Evolutionary conservation across 1,140 invertebrate species (phyloP), one percentile per base, ranked within the genome.

Genomic region (Polypedilum vanderplanki): DNA sequence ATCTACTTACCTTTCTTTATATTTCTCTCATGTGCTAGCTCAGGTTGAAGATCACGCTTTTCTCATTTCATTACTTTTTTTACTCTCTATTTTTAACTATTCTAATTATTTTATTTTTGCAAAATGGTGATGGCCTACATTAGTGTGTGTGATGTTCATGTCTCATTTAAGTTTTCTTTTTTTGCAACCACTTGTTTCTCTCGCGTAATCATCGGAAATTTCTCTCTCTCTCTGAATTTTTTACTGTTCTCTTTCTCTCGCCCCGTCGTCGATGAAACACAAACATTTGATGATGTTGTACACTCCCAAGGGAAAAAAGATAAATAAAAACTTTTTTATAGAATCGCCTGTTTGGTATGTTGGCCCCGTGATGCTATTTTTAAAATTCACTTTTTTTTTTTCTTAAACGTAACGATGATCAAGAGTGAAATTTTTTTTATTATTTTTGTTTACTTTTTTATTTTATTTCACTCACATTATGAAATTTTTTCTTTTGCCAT

Each of bases 111-210:
- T 67, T 67, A 17, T 70, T 70, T 70, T 12, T 70, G 3, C 17
- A 57, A 18, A 73, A 24, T 41, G 18, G 40, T 73, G 18, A 18
- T 73, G 46, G 12, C 46, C 12, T 46, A 5, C 20, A 20, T 46
- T 73, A 41, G 73, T 70, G 65, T 70, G 65, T 70, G 65, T 70
- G 65, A 70, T 70, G n/a, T 57, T 70, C 65, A 70, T 70, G 65
- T 70, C 18, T 57, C n/a, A 57, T 12, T 15, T 57, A 57, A 57
- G 12, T 46, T 46, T 46, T 3, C 9, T 46, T 46, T 41, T 41
- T 46, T 46, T 46, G 41, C 65, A 70, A 70, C 65, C 65, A 70
- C 65, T 70, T 70, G 65, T 70, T 70, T 10, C 18, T 70, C 65
- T 70, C 65, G 46, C 3, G 8, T 57, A 5, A n/a, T 57, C 2